These are phyloP conservation scores for Nothocercus julius DNA, from an alignment of 2,113 vertebrate genomes.

Conservation along the genomic window DNA sequence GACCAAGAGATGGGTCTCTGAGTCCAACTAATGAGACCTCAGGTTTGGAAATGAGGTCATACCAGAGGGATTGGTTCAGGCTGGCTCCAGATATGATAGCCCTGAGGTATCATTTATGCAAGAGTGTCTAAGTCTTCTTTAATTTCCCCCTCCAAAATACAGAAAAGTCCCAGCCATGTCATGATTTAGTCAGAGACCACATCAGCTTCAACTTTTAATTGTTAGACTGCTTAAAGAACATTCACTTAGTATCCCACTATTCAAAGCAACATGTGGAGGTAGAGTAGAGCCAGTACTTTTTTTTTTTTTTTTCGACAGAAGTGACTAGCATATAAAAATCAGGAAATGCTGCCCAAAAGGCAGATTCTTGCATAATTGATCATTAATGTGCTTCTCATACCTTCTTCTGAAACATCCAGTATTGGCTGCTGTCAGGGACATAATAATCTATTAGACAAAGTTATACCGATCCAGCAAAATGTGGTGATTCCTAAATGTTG, in stretches of 20 bases:
- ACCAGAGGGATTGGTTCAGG: neutral
- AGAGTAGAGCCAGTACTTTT: neutral
- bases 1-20: neutral
- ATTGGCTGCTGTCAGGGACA: constrained; percentile 49
- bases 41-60: neutral
- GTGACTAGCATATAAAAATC: constrained; percentile 19
- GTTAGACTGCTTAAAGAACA: neutral
- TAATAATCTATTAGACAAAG: constrained; percentile 45
- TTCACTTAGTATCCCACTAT: neutral
- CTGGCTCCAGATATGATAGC: neutral
- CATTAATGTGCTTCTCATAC: constrained; percentile 12
- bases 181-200: neutral
- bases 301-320: neutral
- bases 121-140: neutral
- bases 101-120: neutral
- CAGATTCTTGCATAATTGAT: constrained; percentile 38
- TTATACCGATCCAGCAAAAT: neutral
- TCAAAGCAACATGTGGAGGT: neutral
- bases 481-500: neutral
- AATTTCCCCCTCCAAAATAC: neutral
- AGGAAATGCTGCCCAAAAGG: constrained; percentile 31
- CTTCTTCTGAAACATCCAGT: constrained; percentile 11
- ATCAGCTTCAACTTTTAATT: neutral
- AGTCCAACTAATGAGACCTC: neutral
- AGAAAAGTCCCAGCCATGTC: neutral